A percentile compares a stretch with the other conserved stretches of the same genome.
Evolutionary conservation across 2,888 invertebrate species (phyloP).

Genomic region (Oeneis ivallda): DNA sequence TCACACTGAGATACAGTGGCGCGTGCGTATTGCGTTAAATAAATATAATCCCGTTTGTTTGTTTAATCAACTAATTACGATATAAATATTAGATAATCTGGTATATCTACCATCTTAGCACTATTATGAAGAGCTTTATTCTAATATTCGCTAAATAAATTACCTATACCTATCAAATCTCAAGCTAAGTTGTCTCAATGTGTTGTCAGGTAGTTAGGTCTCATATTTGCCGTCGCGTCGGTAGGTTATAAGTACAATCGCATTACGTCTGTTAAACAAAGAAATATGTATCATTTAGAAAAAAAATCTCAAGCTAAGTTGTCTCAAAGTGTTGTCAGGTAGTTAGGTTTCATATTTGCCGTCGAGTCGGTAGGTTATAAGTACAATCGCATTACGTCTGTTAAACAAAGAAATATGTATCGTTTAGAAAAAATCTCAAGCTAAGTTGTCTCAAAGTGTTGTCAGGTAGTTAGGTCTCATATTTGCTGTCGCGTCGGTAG

Average conservation of each 20-base stretch:
- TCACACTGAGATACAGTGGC: slow-evolving; percentile 55
- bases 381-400: no score
- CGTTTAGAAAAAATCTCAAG: no score
- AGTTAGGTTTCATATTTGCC: no score
- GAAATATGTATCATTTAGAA: no score
- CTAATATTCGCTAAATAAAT: background rate
- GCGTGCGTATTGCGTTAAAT: slow-evolving; percentile 66
- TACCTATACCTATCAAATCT: no score
- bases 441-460: background rate
- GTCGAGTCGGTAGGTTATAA: no score
- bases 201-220: no score
- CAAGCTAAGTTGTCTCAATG: background rate
- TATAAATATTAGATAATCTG: slow-evolving; percentile 1
- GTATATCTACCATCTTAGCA: background rate
- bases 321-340: no score
- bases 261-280: no score
- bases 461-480: no score
- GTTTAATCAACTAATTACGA: slow-evolving; percentile 38
- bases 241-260: background rate
- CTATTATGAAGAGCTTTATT: background rate
- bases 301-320: no score
- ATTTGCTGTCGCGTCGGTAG: background rate
- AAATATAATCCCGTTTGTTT: slow-evolving; percentile 50
- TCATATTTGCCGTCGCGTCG: background rate
- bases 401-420: no score